Base-by-base conservation (phyloP, 2,888 invertebrate genomes). In the Agrotis puta region DNA sequence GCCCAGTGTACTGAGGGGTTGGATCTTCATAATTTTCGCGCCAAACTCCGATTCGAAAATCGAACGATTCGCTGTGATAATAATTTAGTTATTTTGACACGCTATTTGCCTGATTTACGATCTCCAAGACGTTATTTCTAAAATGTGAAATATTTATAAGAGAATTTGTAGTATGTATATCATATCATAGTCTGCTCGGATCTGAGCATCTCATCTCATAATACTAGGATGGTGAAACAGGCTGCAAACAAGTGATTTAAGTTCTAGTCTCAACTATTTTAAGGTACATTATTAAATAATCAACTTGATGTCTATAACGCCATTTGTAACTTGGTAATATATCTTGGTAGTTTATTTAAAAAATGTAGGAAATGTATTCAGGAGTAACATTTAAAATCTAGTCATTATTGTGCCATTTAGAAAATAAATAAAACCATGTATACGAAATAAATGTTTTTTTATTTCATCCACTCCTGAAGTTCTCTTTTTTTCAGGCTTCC, bases 1-100 rank as follows among this genome's bases (percentile, higher is more conserved):
- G n/a, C n/a, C n/a, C n/a, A n/a, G n/a, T n/a, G n/a, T n/a, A n/a
- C n/a, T n/a, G n/a, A n/a, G n/a, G n/a, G n/a, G n/a, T n/a, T n/a
- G n/a, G n/a, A 95, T 89, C 82, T 92, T 92, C 95, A 95, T 95
- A 39, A 94, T 89, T 43, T 92, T 90, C 0, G 93, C 95, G 0
- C 94, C 95, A 62, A 93, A 94, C 58, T 92, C 92, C 0, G 94
- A 92, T 2, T 91, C 93, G 88, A 95, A 95, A 6, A 90, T 87
- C 0, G 95, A 95, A 0, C 94, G 92, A 81, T 94, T 94, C 92
- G 90, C 63, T 68, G 45, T 18, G 68, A 16, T 45, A 20, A 13
- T 20, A 39, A 64, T 24, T 18, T 13, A 7, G 9, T 27, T 54
- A 54, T 16, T 13, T 59, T 2, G 22, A 58, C 5, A 11, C 14